These are phyloP conservation scores for Ochotona princeps DNA, from an alignment of 2,113 vertebrate genomes.

Conservation along the genomic window DNA sequence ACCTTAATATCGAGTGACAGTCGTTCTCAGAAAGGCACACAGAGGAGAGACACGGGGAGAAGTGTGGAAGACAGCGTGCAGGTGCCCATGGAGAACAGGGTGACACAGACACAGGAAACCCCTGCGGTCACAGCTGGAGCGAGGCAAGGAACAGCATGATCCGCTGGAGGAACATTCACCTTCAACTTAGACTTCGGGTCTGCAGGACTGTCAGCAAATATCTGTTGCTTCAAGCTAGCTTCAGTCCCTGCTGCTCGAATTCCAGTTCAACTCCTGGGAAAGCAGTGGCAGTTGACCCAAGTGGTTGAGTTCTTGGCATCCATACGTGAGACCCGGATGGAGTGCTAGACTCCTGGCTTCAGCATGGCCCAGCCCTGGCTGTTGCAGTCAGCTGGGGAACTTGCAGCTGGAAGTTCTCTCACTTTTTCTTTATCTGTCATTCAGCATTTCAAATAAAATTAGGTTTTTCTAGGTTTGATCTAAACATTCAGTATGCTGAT, in stretches of 20 bases:
- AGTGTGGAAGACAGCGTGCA: neutral
- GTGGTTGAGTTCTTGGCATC: too few species aligned
- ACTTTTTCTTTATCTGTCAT: too few species aligned
- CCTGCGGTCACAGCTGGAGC: neutral
- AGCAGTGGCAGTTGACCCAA: too few species aligned
- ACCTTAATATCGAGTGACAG: neutral
- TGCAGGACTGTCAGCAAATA: neutral
- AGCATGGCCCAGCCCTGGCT: too few species aligned
- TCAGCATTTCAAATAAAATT: too few species aligned
- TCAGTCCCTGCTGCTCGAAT: too few species aligned
- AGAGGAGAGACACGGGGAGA: neutral
- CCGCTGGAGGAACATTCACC: neutral
- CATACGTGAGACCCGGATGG: too few species aligned
- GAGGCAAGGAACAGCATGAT: neutral
- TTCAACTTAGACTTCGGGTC: neutral
- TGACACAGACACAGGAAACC: neutral
- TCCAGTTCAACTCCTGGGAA: too few species aligned
- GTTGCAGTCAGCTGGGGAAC: too few species aligned
- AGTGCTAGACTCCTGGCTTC: too few species aligned
- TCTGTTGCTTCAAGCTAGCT: neutral
- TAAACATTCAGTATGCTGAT: constrained; percentile 35
- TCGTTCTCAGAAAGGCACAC: neutral
- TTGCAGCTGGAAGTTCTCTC: too few species aligned
- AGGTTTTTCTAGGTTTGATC: constrained; percentile 9
- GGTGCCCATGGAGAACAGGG: neutral